These are phyloP conservation scores for Apis dorsata DNA, from an alignment of 1,140 invertebrate species.

Conservation along the genomic window DNA sequence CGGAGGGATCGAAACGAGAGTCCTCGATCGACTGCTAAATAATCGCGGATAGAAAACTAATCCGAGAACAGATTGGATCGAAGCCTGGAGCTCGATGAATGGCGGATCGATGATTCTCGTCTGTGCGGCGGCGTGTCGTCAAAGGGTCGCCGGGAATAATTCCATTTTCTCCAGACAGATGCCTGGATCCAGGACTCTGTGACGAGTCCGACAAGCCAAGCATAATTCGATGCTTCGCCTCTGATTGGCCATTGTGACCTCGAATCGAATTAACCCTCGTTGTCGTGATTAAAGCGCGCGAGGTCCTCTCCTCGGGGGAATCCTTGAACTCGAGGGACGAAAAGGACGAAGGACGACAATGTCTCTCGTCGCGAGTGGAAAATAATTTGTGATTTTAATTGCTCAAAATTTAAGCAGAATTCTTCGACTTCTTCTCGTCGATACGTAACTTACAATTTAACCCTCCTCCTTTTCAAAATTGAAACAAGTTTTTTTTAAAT, in stretches of 20 bases:
- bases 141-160: constrained; percentile 57
- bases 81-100: not conserved
- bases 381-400: not conserved
- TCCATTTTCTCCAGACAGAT: constrained; percentile 50
- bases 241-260: constrained; percentile 56
- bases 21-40: not conserved
- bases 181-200: constrained; percentile 8
- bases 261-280: constrained; percentile 38
- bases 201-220: constrained; percentile 35
- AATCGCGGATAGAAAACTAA: not conserved
- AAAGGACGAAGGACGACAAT: not conserved
- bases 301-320: not conserved
- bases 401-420: no score
- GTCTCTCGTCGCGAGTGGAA: not conserved
- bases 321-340: constrained; percentile 8
- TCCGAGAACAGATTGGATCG: not conserved
- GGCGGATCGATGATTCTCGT: constrained; percentile 52
- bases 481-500: not conserved
- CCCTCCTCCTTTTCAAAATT: not conserved
- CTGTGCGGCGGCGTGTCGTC: constrained; percentile 39
- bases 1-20: not conserved
- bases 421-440: no score
- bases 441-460: no score
- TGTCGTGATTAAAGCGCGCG: not conserved
- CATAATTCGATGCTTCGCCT: constrained; percentile 49